Evolutionary conservation across 23 tunicate genomes (phyloP).

Genomic region (Halocynthia aurantium): DNA sequence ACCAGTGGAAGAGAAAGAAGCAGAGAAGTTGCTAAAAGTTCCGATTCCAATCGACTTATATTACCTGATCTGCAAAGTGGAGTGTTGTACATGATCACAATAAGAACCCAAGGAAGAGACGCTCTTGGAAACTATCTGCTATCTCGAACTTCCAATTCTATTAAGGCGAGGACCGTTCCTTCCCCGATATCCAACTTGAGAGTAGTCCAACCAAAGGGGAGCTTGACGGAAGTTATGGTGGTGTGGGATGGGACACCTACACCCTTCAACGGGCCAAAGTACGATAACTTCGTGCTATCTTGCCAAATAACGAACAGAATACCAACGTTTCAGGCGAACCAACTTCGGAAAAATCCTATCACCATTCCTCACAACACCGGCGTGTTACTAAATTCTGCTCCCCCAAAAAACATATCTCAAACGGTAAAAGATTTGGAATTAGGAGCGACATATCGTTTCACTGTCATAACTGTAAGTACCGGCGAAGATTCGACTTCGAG

Average conservation of each 20-base stretch:
- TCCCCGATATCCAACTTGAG: slow-evolving; percentile 9
- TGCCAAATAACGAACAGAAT: slow-evolving; percentile 1
- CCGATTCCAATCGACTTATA: neutral
- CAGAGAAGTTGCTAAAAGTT: slow-evolving; percentile 6
- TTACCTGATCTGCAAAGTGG: slow-evolving; percentile 11
- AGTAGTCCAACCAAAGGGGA: neutral
- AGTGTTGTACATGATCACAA: slow-evolving; percentile 23
- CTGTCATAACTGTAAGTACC: slow-evolving; percentile 6
- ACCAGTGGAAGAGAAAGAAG: neutral
- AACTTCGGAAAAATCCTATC: slow-evolving; percentile 5
- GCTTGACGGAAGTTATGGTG: neutral
- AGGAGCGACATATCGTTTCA: slow-evolving; percentile 27
- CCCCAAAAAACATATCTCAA: slow-evolving; percentile 1
- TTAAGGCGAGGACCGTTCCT: slow-evolving; percentile 17
- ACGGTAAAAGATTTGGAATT: neutral
- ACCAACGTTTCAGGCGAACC: neutral
- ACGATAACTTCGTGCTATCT: neutral
- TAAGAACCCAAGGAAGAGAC: neutral
- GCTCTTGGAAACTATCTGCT: slow-evolving; percentile 1
- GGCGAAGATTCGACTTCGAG: slow-evolving; percentile 28
- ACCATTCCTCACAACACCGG: neutral
- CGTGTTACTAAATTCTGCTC: neutral
- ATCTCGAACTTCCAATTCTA: neutral
- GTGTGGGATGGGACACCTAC: slow-evolving; percentile 14
- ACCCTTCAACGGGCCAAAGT: slow-evolving; percentile 4